A percentile compares a stretch with the other conserved stretches of the same genome.
Evolutionary conservation across 2,797 vertebrate genomes (phyloP).

Genomic region (Vespertilio murinus): DNA sequence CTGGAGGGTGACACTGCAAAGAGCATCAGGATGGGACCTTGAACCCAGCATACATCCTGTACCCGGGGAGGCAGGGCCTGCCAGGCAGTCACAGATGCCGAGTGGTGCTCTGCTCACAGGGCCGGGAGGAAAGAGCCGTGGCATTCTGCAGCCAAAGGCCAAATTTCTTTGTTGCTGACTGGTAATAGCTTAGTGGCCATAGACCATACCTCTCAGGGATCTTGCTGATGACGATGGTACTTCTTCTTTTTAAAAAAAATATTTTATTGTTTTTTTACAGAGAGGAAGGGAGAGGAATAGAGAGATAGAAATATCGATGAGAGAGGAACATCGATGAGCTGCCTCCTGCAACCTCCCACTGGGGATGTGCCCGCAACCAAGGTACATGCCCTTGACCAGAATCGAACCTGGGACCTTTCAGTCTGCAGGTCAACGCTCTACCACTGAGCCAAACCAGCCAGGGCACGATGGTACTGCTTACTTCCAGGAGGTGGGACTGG

Average conservation of each 20-base stretch:
- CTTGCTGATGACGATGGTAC: neutral
- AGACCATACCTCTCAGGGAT: neutral
- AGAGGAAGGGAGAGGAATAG: too few relatives aligned
- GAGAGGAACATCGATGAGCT: too few relatives aligned
- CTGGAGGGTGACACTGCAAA: neutral
- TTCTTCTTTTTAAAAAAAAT: too few relatives aligned
- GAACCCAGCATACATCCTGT: neutral
- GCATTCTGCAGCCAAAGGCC: neutral
- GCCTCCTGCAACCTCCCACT: too few relatives aligned
- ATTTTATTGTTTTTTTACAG: too few relatives aligned
- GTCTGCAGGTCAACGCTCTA: too few relatives aligned
- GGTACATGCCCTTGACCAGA: too few relatives aligned
- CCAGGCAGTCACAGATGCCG: too few relatives aligned
- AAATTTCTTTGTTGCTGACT: neutral
- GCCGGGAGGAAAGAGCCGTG: neutral
- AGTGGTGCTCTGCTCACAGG: neutral
- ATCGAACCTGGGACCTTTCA: too few relatives aligned
- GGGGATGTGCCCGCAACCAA: too few relatives aligned
- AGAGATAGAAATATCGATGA: too few relatives aligned
- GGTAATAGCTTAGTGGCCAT: neutral
- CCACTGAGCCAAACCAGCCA: too few relatives aligned
- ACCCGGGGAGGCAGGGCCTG: neutral
- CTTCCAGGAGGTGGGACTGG: neutral
- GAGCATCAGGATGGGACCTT: neutral
- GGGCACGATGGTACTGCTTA: neutral